Base-by-base conservation (phyloP, 2,113 vertebrate genomes). In the Hippocampus barbouri region DNA sequence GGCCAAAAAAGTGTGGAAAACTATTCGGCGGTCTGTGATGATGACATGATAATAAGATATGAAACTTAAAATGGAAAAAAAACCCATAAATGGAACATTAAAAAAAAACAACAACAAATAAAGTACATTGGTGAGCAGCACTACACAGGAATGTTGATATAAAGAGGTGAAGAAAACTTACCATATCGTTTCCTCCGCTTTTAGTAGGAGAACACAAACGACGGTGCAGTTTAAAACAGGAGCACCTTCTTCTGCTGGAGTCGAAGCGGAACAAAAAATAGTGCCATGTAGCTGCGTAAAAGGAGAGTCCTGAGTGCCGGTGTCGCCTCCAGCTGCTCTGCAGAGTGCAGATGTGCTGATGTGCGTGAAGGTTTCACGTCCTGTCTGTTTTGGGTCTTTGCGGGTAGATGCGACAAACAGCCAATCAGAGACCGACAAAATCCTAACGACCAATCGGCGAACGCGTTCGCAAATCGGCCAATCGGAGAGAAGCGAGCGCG, bases 361-460 rank as follows among this genome's bases (percentile, higher is more conserved):
- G 27, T 61, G 59, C 82, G 71, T 80, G 76, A 79, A 21, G 1
- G 0, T 10, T 45, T 27, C 15, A 53, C 41, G 61, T 8, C 2
- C 54, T 4, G 59, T 66, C 54, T 5, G 59, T 66, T 66, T 61
- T 66, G 41, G 41, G n/a, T 47, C 41, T 45, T 45, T 66, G 43
- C 64, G 43, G n/a, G 43, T 8, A 7, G 40, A 14, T 1, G 41
- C 12, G 21, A 8, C 12, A 18, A 25, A 3, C 66, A 66, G 85
- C 89, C 87, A 80, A 49, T 88, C 25, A 81, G 59, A 66, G 43
- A 18, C 9, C 4, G 40, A 23, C 64, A 18, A 9, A 1, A 15
- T 27, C n/a, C 41, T 1, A 27, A 23, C 41, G 45, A 23, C 64
- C 64, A 66, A 66, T 66, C 84, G 81, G 72, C 70, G 73, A 20